Evolutionary conservation across 2,888 invertebrate genomes (phyloP).

Genomic region (Leptopilina myrica): DNA sequence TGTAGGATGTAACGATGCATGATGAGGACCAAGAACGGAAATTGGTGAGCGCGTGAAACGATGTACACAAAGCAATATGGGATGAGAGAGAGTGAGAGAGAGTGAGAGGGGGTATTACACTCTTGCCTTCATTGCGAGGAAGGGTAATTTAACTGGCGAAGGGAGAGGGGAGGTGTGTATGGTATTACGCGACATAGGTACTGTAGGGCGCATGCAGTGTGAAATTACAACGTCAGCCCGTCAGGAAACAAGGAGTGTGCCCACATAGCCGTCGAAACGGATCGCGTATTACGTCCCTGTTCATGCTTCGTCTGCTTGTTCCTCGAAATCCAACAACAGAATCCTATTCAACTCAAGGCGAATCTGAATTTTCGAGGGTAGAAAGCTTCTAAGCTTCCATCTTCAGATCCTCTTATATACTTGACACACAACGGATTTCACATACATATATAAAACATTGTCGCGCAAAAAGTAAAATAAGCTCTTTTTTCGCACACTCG

Average conservation of each 20-base stretch:
- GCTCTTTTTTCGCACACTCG: too few relatives aligned
- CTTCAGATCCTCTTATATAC: conserved; percentile 11
- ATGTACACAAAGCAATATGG: background rate
- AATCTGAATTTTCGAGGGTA: conserved; percentile 15
- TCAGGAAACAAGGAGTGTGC: conserved; percentile 54
- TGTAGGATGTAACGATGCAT: conserved; percentile 18
- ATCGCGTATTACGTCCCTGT: conserved; percentile 58
- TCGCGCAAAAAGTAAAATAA: too few relatives aligned
- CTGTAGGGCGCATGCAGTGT: conserved; percentile 66
- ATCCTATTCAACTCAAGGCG: conserved; percentile 25
- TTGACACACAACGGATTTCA: background rate
- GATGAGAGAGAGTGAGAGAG: background rate
- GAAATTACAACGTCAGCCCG: conserved; percentile 69
- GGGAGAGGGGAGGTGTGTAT: conserved; percentile 46
- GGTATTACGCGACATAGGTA: conserved; percentile 59
- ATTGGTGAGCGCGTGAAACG: background rate
- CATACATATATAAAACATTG: background rate
- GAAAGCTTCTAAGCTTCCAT: conserved; percentile 32
- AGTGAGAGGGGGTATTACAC: too few relatives aligned
- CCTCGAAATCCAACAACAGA: conserved; percentile 26
- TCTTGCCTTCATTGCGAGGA: background rate
- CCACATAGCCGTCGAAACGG: conserved; percentile 63
- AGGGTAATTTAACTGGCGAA: conserved; percentile 41
- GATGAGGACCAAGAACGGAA: background rate
- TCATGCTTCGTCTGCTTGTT: conserved; percentile 45